Evolutionary conservation across 2,888 invertebrate genomes (phyloP), one percentile per base, ranked within the genome.

Genomic region (Temnothorax unifasciatus): DNA sequence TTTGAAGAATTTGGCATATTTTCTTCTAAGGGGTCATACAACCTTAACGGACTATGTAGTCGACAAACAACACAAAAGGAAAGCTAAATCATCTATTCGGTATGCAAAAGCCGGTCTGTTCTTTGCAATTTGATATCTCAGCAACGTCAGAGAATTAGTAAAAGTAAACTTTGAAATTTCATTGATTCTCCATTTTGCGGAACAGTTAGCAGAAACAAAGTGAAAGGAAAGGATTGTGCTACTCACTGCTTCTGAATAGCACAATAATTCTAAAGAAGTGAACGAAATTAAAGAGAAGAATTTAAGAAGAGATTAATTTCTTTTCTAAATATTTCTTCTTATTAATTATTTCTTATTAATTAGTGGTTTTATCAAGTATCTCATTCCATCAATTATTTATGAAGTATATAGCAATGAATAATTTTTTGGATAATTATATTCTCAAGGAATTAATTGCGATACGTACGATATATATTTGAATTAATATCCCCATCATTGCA

Each of bases 41-140:
- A n/a, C n/a, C n/a, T n/a, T 77, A 54, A 68, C 15, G 54, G 3
- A 54, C 18, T 41, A 29, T 29, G 68, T 38, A 18, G 15, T 52
- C 38, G 68, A 77, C 68, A 68, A 44, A 54, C 18, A 61, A n/a
- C 59, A 47, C 11, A 68, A 68, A 77, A 68, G n/a, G 9, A 77
- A 77, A 77, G 25, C 8, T 25, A 77, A 66, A 66, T 66, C 34
- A 76, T 68, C 25, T 77, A 41, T 68, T 66, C 8, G 66, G 13
- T 38, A 34, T 44, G 47, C 38, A 21, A 52, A 50, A 25, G 54
- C 2, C 66, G 8, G 4, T 29, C 18, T n/a, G 9, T 13, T 54
- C 38, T 64, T 29, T n/a, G 47, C 21, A 47, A 63, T 11, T 50
- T 41, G 38, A 77, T 57, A 77, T 41, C n/a, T 25, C 54, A 68